Evolutionary conservation across 2,797 vertebrate genomes (phyloP).

Genomic region (Melanogrammus aeglefinus): DNA sequence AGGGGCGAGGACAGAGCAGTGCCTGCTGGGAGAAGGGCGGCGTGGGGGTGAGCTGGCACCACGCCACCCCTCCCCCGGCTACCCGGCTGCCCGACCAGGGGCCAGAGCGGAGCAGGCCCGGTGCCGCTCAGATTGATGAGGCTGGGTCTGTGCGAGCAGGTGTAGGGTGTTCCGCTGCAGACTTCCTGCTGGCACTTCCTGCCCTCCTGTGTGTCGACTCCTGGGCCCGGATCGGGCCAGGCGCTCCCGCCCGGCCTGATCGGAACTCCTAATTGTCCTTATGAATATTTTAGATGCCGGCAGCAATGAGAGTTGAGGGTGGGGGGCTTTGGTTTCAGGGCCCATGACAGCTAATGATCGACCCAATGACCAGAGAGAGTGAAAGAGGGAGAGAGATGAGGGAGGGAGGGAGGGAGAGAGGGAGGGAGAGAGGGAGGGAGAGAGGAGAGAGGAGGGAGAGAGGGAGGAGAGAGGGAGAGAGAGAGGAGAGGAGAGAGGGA

Average conservation of each 20-base stretch:
- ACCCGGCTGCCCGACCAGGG: slow-evolving; percentile 56
- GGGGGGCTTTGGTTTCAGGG: slow-evolving; percentile 75
- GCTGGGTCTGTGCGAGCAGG: slow-evolving; percentile 67
- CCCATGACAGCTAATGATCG: slow-evolving; percentile 76
- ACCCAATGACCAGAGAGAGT: slow-evolving; percentile 64
- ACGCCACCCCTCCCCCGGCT: slow-evolving; percentile 58
- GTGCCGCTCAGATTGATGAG: slow-evolving; percentile 74
- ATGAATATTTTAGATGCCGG: slow-evolving; percentile 83
- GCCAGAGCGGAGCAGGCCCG: slow-evolving; percentile 61
- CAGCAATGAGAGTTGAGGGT: slow-evolving; percentile 72
- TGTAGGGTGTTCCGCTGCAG: slow-evolving; percentile 68
- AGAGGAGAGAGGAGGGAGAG: slow-evolving; percentile 9
- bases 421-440: slow-evolving; percentile 24
- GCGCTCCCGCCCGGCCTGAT: slow-evolving; percentile 65
- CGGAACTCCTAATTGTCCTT: slow-evolving; percentile 83
- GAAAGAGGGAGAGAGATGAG: slow-evolving; percentile 29
- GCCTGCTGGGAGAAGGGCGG: slow-evolving; percentile 50
- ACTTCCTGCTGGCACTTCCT: slow-evolving; percentile 70
- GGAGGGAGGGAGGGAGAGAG: slow-evolving; percentile 32
- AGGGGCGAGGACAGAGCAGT: slow-evolving; percentile 68
- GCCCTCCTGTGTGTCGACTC: slow-evolving; percentile 60
- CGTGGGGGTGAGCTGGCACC: slow-evolving; percentile 50
- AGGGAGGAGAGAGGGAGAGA: slow-evolving; percentile 4
- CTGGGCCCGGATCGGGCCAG: slow-evolving; percentile 40
- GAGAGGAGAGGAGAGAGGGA: background rate